Evolutionary conservation across 2,797 vertebrate genomes (phyloP).

Genomic region (Semotilus atromaculatus): DNA sequence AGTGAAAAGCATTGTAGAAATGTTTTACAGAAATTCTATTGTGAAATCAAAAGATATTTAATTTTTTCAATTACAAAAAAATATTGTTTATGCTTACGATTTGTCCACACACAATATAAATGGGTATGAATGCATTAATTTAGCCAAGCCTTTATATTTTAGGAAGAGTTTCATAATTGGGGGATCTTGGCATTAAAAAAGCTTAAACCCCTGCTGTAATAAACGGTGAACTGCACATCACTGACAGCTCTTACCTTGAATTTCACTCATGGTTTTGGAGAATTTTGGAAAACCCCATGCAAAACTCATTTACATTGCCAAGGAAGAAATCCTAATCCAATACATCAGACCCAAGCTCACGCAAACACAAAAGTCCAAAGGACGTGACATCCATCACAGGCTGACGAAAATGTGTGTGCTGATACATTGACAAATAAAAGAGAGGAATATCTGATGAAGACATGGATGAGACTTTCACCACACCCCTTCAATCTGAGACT

Average conservation of each 20-base stretch:
- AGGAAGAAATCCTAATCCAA: conserved; percentile 54
- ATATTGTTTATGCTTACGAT: no score
- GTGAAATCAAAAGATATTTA: background rate
- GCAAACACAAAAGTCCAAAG: conserved; percentile 24
- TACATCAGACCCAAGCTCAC: conserved; percentile 50
- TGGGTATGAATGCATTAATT: background rate
- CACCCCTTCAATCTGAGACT: conserved; percentile 37
- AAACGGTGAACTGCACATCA: background rate
- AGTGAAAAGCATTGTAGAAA: background rate
- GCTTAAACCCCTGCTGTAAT: background rate
- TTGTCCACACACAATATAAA: background rate
- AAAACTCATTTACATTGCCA: conserved; percentile 67
- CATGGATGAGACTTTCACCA: conserved; percentile 61
- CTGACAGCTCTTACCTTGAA: conserved; percentile 69
- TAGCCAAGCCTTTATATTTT: background rate
- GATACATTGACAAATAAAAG: conserved; percentile 24
- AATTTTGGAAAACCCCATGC: conserved; percentile 44
- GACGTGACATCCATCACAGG: conserved; percentile 41
- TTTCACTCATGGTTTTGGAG: conserved; percentile 66
- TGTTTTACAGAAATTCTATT: background rate
- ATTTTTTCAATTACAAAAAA: background rate
- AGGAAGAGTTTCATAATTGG: background rate
- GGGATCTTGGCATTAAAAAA: background rate
- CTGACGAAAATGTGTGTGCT: conserved; percentile 12
- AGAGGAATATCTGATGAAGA: conserved; percentile 12